A percentile compares a stretch with the other conserved stretches of the same genome.
Conservation (phyloP, 2,888 invertebrate genomes). For the Podotricha telesiphe region DNA sequence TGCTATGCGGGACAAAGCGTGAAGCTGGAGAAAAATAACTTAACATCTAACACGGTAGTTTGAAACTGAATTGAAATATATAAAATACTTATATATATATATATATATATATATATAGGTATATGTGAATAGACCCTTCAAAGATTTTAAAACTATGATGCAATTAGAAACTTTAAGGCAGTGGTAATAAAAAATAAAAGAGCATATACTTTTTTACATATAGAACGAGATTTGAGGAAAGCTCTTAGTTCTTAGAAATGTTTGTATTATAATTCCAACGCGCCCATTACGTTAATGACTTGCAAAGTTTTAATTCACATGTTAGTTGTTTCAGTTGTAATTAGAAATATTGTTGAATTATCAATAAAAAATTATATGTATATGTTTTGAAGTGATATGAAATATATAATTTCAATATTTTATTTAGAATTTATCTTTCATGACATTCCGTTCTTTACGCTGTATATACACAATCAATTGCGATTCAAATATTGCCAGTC, state of each 20-base stretch:
- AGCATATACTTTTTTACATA: no score
- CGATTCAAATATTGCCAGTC: no score
- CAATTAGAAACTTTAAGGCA: not conserved
- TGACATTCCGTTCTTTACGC: no score
- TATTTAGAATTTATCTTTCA: no score
- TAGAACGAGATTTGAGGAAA: constrained; percentile 13
- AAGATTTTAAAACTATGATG: not conserved
- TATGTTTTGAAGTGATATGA: no score
- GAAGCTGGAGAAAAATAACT: no score
- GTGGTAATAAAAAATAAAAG: not conserved
- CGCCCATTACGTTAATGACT: constrained; percentile 46
- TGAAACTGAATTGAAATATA: not conserved
- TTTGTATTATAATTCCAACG: constrained; percentile 45
- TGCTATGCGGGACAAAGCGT: no score
- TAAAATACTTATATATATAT: not conserved
- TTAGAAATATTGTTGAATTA: not conserved
- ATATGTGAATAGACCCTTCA: not conserved
- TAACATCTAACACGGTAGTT: not conserved
- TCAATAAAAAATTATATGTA: no score
- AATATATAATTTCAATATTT: no score
- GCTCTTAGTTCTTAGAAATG: constrained; percentile 39
- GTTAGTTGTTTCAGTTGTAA: constrained; percentile 12
- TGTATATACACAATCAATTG: no score
- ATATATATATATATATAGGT: no score
- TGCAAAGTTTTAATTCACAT: constrained; percentile 43